Conservation (phyloP, 2,797 vertebrate species). For the Columba guinea region DNA sequence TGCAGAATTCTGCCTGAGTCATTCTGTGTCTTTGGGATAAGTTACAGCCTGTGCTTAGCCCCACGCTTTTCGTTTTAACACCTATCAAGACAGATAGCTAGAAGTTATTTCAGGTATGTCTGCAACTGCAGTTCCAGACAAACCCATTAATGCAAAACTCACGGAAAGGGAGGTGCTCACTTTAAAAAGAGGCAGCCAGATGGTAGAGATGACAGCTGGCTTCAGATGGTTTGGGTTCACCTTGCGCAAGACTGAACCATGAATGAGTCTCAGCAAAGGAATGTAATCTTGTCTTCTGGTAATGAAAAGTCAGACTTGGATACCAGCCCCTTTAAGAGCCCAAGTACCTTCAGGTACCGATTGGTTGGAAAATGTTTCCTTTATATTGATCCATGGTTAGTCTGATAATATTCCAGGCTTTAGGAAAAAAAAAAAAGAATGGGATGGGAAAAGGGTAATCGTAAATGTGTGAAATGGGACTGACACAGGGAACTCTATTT, state of each 20-base stretch:
- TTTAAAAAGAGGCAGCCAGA: not conserved
- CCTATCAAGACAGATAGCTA: not conserved
- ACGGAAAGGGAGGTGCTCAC: not conserved
- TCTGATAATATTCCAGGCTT: not conserved
- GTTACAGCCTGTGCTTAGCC: not conserved
- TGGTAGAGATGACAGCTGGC: not conserved
- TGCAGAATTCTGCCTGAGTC: not conserved
- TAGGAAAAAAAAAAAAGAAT: not conserved
- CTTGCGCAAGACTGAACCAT: not conserved
- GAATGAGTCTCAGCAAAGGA: constrained; percentile 8
- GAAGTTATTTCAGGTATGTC: not conserved
- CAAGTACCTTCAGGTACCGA: not conserved
- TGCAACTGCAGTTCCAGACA: not conserved
- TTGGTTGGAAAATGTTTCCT: not conserved
- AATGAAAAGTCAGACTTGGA: not conserved
- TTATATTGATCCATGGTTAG: not conserved
- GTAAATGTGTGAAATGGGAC: not conserved
- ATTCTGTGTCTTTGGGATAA: not conserved
- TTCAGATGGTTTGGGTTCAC: not conserved
- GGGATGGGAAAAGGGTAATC: not conserved
- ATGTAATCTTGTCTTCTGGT: not conserved
- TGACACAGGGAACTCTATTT: not conserved
- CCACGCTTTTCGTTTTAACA: not conserved
- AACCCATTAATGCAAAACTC: not conserved
- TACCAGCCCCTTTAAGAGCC: not conserved